Conservation (phyloP, 2,888 invertebrate species). For the Metacarcinus magister region DNA sequence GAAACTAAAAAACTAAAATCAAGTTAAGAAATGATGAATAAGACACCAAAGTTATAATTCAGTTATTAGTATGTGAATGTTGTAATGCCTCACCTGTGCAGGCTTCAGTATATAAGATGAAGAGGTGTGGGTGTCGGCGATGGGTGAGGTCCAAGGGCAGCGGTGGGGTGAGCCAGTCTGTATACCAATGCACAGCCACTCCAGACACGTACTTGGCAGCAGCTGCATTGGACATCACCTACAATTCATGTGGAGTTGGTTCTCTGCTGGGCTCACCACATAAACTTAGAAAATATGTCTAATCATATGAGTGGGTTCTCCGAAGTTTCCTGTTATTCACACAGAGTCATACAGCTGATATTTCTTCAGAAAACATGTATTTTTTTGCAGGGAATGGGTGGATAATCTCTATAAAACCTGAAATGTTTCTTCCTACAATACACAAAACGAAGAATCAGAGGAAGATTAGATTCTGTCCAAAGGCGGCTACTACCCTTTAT, state of each 20-base stretch:
- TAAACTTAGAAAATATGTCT: neutral
- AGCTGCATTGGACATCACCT: constrained; percentile 83
- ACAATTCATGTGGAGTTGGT: constrained; percentile 36
- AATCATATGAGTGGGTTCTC: neutral
- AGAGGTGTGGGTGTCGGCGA: constrained; percentile 86
- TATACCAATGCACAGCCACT: constrained; percentile 87
- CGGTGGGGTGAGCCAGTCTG: constrained; percentile 84
- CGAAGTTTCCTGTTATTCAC: neutral
- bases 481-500: neutral
- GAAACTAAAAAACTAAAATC: too few species aligned
- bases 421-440: neutral
- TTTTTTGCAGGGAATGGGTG: neutral
- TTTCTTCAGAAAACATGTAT: too few species aligned
- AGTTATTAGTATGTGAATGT: neutral
- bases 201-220: constrained; percentile 85
- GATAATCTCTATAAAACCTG: neutral
- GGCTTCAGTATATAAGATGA: constrained; percentile 87
- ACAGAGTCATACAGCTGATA: neutral
- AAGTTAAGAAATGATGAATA: neutral
- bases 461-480: neutral
- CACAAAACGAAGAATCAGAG: too few species aligned
- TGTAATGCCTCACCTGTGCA: constrained; percentile 83
- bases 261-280: neutral
- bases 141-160: constrained; percentile 85
- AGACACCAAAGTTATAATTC: neutral